These are phyloP conservation scores for Philypnodon macrostomus DNA, from an alignment of 2,797 vertebrate species.

Conservation along the genomic window DNA sequence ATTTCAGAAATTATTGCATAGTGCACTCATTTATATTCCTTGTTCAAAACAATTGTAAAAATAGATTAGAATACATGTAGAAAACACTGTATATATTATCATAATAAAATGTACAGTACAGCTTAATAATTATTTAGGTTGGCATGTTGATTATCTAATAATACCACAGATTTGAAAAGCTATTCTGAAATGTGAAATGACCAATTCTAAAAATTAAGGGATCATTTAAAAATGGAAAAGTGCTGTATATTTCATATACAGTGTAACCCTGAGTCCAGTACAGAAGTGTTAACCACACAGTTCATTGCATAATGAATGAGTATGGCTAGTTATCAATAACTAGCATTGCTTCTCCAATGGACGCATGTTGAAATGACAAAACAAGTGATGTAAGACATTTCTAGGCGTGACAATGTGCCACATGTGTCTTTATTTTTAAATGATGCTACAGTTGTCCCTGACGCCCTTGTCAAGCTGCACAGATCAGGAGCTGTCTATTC, in stretches of 20 bases:
- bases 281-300: no score
- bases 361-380: neutral
- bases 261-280: neutral
- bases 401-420: constrained; percentile 16
- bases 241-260: no score
- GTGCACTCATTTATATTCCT: constrained; percentile 21
- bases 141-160: no score
- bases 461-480: constrained; percentile 9
- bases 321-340: neutral
- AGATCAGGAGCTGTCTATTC: constrained; percentile 19
- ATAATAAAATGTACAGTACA: no score
- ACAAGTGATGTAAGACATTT: neutral
- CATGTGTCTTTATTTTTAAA: constrained; percentile 14
- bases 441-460: neutral
- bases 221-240: no score
- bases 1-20: constrained; percentile 13
- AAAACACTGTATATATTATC: no score
- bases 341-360: neutral
- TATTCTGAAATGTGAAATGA: neutral
- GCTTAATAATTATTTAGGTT: no score
- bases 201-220: no score
- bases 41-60: neutral
- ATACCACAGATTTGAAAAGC: neutral
- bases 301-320: neutral
- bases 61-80: neutral